Conservation (phyloP, 2,113 vertebrate species). For the Quiscalus mexicanus region DNA sequence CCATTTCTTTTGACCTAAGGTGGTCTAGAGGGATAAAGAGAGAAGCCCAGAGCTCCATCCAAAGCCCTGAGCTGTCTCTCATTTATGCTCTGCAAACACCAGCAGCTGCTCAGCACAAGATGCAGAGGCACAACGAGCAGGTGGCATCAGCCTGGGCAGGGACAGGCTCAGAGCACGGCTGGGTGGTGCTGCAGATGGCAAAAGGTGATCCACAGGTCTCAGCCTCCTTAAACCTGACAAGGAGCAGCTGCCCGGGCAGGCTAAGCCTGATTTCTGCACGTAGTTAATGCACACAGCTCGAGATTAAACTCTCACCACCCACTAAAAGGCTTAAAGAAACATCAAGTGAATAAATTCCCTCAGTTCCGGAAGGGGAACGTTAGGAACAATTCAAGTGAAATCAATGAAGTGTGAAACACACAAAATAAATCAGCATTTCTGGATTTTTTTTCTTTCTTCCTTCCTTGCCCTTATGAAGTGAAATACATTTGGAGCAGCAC, state of each 20-base stretch:
- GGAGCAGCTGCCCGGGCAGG: not conserved
- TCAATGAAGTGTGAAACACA: not conserved
- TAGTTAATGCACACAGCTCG: not conserved
- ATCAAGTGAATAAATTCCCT: not conserved
- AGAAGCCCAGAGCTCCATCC: not conserved
- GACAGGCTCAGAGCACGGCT: not conserved
- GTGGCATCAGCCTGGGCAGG: not conserved
- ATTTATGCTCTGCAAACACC: not conserved
- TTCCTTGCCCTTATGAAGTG: not conserved
- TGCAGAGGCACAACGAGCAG: not conserved
- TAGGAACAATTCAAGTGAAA: not conserved
- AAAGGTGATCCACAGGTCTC: not conserved
- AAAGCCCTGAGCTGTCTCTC: not conserved
- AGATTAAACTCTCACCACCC: not conserved
- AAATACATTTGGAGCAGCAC: not conserved
- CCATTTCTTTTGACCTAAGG: not conserved
- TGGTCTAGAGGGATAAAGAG: not conserved
- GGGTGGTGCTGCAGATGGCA: rapidly evolving
- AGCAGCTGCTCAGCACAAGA: not conserved
- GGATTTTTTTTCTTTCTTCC: not conserved
- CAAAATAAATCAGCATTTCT: not conserved
- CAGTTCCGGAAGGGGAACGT: not conserved
- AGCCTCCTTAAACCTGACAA: not conserved
- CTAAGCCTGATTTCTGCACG: not conserved
- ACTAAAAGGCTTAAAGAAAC: not conserved